Evolutionary conservation across 2,797 vertebrate genomes (phyloP).

Genomic region (Gymnocypris eckloni): DNA sequence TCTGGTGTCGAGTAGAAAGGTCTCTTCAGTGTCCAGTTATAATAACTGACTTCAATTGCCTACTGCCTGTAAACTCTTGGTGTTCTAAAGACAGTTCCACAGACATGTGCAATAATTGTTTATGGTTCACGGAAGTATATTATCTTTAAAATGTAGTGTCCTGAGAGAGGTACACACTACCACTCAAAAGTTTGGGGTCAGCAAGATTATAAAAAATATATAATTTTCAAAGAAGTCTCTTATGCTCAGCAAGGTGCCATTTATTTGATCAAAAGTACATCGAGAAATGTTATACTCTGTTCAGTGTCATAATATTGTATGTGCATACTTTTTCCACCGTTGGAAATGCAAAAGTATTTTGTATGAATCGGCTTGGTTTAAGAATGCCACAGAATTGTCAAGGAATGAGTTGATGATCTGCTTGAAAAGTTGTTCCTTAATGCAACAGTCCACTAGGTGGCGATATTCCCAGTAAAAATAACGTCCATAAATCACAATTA

Average conservation of each 20-base stretch:
- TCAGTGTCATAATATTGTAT: not conserved
- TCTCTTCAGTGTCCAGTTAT: not conserved
- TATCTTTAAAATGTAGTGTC: too few relatives aligned
- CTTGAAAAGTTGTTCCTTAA: not conserved
- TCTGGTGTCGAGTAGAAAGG: not conserved
- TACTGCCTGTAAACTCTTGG: not conserved
- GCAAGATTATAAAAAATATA: not conserved
- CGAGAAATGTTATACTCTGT: not conserved
- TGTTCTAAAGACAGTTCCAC: not conserved
- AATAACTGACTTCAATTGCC: not conserved
- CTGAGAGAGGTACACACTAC: too few relatives aligned
- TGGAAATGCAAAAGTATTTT: not conserved
- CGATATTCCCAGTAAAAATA: not conserved
- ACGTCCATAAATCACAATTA: not conserved
- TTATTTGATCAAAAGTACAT: not conserved
- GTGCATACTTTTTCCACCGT: not conserved
- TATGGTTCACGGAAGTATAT: too few relatives aligned
- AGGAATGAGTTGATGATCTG: not conserved
- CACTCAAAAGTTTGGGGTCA: not conserved
- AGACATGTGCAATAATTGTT: not conserved
- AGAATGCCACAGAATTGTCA: not conserved
- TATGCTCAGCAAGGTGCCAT: not conserved
- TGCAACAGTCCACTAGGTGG: constrained; percentile 9
- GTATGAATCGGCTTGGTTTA: not conserved
- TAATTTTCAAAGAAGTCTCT: not conserved